Evolutionary conservation across 2,113 vertebrate genomes (phyloP).

Genomic region (Callospermophilus lateralis): DNA sequence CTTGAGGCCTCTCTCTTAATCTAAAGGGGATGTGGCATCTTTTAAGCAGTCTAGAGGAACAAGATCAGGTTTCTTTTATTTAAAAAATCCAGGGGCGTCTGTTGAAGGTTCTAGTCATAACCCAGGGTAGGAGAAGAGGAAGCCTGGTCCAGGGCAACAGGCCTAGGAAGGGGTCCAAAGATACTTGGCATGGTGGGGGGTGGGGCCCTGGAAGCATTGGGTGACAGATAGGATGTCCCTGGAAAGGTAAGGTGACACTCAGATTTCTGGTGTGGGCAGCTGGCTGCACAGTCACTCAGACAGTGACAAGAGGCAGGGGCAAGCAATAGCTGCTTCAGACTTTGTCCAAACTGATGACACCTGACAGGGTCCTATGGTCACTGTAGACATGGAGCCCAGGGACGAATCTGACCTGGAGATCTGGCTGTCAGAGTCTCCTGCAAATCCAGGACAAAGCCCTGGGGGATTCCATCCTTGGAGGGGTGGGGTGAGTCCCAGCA

Average conservation of each 20-base stretch:
- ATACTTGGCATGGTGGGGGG: background rate
- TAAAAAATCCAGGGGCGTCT: background rate
- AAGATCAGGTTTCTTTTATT: background rate
- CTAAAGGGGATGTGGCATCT: background rate
- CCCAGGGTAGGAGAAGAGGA: background rate
- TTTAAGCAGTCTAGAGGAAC: background rate
- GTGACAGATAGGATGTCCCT: background rate
- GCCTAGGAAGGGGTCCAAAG: background rate
- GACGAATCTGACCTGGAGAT: background rate
- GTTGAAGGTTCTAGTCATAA: background rate
- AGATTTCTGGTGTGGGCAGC: background rate
- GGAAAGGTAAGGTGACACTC: background rate
- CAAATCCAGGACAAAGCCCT: background rate
- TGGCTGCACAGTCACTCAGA: background rate
- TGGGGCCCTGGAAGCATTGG: background rate
- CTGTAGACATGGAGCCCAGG: background rate
- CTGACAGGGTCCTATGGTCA: background rate
- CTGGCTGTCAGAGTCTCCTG: background rate
- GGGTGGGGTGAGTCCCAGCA: background rate
- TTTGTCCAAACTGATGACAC: background rate
- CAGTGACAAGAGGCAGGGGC: background rate
- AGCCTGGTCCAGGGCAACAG: background rate
- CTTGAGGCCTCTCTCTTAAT: background rate
- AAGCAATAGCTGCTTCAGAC: background rate
- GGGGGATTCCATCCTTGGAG: background rate